Evolutionary conservation across 1,140 invertebrate species (phyloP), one percentile per base, ranked within the genome.

Genomic region (Drosophila biarmipes): DNA sequence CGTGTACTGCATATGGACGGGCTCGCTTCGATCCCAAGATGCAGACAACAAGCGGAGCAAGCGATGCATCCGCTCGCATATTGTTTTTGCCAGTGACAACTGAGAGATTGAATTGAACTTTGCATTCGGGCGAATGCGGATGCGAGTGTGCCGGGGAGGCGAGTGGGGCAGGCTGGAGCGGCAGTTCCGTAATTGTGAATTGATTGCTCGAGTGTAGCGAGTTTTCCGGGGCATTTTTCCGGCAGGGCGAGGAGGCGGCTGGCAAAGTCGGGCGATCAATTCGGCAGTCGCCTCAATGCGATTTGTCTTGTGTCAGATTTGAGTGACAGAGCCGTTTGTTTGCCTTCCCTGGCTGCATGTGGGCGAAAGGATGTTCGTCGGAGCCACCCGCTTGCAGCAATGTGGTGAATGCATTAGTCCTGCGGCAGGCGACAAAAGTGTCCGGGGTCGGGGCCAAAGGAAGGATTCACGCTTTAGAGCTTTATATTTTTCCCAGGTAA

Each of bases 251-350:
- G 27, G 15, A 12, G 24, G 24, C 19, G 43, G 31, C 49, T 27
- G 62, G 31, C 31, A 80, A 55, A 48, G 56, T 57, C 59, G 69
- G 75, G 84, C 76, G 85, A 89, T 89, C 79, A 79, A 89, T 79
- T 82, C 62, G 55, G 57, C 31, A 45, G 46, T 43, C 71, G 42
- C 63, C 48, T 76, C 80, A 69, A 68, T 79, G 67, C 84, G 85
- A 89, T 89, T 89, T 89, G 84, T 89, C 84, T 89, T 71, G 59
- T 89, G 84, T 89, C 84, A 89, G 84, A 89, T 89, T 89, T 89
- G 84, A 89, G 52, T 89, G 84, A 89, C 84, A 89, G 79, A 71
- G 73, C 84, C 78, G 80, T 89, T 89, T 89, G 76, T 89, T 87
- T 89, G 73, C 78, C 86, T 58, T 72, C 62, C 75, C 58, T 58